Evolutionary conservation across 2,797 vertebrate genomes (phyloP), one percentile per base, ranked within the genome.

Genomic region (Notoglanidium macrostoma): DNA sequence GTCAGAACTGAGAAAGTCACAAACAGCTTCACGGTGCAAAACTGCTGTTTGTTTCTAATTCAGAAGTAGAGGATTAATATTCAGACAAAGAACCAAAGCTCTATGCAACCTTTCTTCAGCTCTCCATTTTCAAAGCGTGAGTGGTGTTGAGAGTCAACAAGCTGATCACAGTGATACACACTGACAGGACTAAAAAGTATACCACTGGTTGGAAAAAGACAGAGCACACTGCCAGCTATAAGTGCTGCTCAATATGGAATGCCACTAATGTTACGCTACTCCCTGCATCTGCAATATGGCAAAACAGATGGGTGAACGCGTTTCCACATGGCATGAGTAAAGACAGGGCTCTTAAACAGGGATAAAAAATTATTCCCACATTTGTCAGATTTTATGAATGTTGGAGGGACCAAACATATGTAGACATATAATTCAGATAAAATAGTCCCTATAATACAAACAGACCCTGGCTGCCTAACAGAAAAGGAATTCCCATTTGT

Each of bases 261-360:
- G n/a, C 12, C 40, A 68, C 29, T 54, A 68, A 83, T 55, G 63
- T 54, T 51, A n/a, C 29, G 5, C 84, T 49, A 65, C 73, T 76
- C 44, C 40, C 73, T 77, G 84, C 65, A 51, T 29, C 44, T 77
- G 57, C 73, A 77, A 77, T 26, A 65, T 77, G 84, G 84, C 44
- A 77, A 77, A 85, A 77, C 70, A 59, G 72, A 73, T 85, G 68
- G 55, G 26, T 46, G 54, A 51, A 65, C 10, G 8, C 63, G 54
- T 54, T 65, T 77, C 84, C 55, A 77, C 84, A 65, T 65, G 84
- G 73, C 84, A 85, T 32, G 46, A n/a, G 46, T 83, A 35, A 54
- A 68, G n/a, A 67, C 26, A n/a, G 26, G 35, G 57, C 35, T 61
- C 23, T 15, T 57, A 57, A 21, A 78, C 76, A 35, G 35, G 29